Percentiles rank a stretch among this genome's conserved stretches.
These are phyloP conservation scores for Gephyroberyx darwinii DNA, from an alignment of 2,797 vertebrate genomes.

Conservation along the genomic window DNA sequence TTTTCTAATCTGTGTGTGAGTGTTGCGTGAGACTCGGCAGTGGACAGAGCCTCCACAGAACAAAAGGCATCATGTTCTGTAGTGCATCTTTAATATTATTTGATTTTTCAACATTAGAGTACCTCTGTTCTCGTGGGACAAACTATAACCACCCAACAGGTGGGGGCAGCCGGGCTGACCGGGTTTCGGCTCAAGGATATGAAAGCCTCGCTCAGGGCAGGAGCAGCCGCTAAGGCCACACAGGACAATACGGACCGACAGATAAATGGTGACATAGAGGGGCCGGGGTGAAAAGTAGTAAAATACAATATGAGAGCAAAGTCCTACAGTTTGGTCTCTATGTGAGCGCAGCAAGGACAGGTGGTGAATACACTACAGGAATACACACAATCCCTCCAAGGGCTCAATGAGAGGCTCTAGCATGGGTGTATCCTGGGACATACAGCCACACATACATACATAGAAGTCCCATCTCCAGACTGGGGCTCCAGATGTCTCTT, in stretches of 20 bases:
- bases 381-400: constrained; percentile 51
- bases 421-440: constrained; percentile 55
- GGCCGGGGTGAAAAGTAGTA: constrained; percentile 37
- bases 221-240: constrained; percentile 58
- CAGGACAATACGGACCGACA: constrained; percentile 48
- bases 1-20: constrained; percentile 44
- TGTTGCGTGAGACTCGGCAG: constrained; percentile 29
- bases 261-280: constrained; percentile 35
- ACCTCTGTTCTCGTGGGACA: constrained; percentile 51
- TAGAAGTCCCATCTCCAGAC: constrained; percentile 51
- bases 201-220: constrained; percentile 43
- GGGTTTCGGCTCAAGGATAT: constrained; percentile 33
- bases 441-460: constrained; percentile 32
- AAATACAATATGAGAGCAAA: constrained; percentile 57
- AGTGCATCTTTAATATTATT: constrained; percentile 55
- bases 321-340: constrained; percentile 60
- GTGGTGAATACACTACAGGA: constrained; percentile 56
- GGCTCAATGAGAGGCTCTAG: constrained; percentile 52
- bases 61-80: constrained; percentile 67
- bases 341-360: constrained; percentile 61
- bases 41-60: constrained; percentile 39
- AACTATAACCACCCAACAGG: constrained; percentile 37
- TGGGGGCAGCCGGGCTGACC: constrained; percentile 44
- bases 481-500: constrained; percentile 57
- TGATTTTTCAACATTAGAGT: constrained; percentile 37